A percentile compares a stretch with the other conserved stretches of the same genome.
These are phyloP conservation scores for Brachionus rubens DNA, from an alignment of 1,140 invertebrate genomes.

Conservation along the genomic window DNA sequence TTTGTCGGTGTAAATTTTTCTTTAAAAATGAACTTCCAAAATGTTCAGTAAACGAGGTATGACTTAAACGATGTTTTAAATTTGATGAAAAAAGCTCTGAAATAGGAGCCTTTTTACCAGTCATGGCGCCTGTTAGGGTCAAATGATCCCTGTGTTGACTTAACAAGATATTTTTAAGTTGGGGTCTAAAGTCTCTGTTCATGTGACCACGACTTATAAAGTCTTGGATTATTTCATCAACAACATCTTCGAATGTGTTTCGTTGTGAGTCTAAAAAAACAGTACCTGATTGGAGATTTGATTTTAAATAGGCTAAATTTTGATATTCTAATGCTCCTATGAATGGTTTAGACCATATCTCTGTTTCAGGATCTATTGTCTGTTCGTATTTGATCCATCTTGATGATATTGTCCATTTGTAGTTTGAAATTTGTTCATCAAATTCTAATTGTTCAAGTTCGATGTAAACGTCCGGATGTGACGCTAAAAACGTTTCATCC, in stretches of 20 bases:
- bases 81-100: conserved; percentile 37
- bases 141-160: conserved; percentile 41
- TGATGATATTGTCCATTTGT: conserved; percentile 32
- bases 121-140: not conserved
- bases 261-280: conserved; percentile 17
- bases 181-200: conserved; percentile 13
- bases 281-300: conserved; percentile 19
- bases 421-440: not conserved
- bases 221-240: conserved; percentile 33
- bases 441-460: conserved; percentile 32
- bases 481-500: not conserved
- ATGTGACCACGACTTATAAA: conserved; percentile 34
- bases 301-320: conserved; percentile 37
- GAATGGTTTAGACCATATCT: conserved; percentile 37
- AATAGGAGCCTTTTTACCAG: conserved; percentile 44
- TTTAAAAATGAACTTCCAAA: conserved; percentile 25
- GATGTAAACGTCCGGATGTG: conserved; percentile 22
- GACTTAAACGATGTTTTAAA: conserved; percentile 11
- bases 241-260: conserved; percentile 22
- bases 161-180: not conserved
- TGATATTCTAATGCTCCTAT: conserved; percentile 39
- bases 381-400: conserved; percentile 47
- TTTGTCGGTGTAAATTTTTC: not conserved
- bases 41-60: not conserved
- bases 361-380: conserved; percentile 32